A percentile compares a stretch with the other conserved stretches of the same genome.
These are phyloP conservation scores for Megalopta genalis DNA, from an alignment of 1,140 invertebrate genomes.

Conservation along the genomic window DNA sequence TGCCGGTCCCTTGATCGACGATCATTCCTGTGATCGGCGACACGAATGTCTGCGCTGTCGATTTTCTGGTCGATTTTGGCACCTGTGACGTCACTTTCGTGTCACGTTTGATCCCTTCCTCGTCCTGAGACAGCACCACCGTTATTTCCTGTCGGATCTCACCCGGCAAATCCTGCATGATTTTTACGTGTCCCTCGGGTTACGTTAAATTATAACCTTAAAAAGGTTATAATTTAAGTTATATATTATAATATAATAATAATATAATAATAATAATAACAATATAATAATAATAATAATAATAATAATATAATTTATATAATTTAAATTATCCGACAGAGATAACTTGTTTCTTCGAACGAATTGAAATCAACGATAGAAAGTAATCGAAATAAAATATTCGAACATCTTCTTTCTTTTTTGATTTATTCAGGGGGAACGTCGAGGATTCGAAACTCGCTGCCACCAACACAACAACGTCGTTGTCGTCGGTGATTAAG, in stretches of 20 bases:
- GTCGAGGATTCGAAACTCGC: constrained; percentile 18
- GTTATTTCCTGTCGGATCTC: constrained; percentile 76
- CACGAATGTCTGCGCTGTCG: constrained; percentile 85
- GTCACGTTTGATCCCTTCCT: constrained; percentile 67
- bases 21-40: constrained; percentile 87
- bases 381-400: no score
- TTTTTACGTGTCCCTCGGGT: constrained; percentile 81
- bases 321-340: no score
- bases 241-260: no score
- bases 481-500: neutral
- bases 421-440: constrained; percentile 18
- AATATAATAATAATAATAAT: no score
- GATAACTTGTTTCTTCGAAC: no score
- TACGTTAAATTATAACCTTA: no score
- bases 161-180: constrained; percentile 75
- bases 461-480: neutral
- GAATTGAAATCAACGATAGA: no score
- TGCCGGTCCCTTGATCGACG: constrained; percentile 86
- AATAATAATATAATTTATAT: no score
- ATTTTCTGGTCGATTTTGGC: constrained; percentile 81
- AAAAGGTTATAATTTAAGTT: no score
- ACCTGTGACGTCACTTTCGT: constrained; percentile 52
- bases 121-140: constrained; percentile 75
- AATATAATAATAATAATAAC: no score
- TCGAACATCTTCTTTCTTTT: no score